These are phyloP conservation scores for Apis cerana DNA, from an alignment of 1,140 invertebrate species.

Conservation along the genomic window DNA sequence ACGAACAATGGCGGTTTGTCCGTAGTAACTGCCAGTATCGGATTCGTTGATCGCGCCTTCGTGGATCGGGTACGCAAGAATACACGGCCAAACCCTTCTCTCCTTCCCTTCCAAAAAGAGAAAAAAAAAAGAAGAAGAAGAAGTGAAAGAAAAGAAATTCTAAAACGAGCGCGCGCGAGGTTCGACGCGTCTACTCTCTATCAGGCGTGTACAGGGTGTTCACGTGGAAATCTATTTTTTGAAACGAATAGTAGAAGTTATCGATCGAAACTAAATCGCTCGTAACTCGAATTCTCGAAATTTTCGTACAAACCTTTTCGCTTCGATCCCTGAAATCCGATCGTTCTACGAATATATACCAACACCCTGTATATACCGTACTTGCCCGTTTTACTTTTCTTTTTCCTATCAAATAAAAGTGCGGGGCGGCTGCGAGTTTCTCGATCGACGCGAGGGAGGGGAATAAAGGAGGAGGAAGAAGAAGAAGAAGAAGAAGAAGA, in stretches of 20 bases:
- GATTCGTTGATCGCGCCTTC: conserved; percentile 46
- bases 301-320: too few species aligned
- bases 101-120: not conserved
- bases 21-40: conserved; percentile 45
- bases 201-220: not conserved
- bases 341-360: too few species aligned
- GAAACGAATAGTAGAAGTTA: too few species aligned
- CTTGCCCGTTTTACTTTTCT: conserved; percentile 27
- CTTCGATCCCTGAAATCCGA: too few species aligned
- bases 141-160: too few species aligned
- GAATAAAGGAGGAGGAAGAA: not conserved
- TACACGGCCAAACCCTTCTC: not conserved
- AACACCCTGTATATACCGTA: too few species aligned
- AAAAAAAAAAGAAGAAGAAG: not conserved
- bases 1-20: conserved; percentile 26
- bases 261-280: too few species aligned
- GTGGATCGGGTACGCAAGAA: conserved; percentile 2
- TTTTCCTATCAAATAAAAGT: conserved; percentile 45
- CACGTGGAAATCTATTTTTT: too few species aligned
- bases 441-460: conserved; percentile 30
- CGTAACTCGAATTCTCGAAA: too few species aligned
- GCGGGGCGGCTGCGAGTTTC: conserved; percentile 14
- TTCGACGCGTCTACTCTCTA: not conserved
- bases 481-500: conserved; percentile 5
- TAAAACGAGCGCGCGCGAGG: not conserved